Percentiles rank a stretch among this genome's conserved stretches.
phyloP scores from a whole-genome alignment of 2,888 invertebrate species.

The Tiliacea citrago region DNA sequence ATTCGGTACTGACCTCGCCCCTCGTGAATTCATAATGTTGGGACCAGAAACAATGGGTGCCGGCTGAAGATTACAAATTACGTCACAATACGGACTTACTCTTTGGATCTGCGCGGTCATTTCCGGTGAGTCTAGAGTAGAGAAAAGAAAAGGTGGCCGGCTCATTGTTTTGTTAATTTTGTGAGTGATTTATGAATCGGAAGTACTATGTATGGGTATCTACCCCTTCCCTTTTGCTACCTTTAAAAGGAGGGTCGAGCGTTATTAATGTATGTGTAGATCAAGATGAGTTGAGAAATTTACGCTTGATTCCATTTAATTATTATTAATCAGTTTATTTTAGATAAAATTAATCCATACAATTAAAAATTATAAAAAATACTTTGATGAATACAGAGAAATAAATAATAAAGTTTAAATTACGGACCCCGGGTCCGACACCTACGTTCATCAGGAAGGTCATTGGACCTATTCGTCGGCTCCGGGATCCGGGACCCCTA shows the following conservation, averaged over 20 bases:
- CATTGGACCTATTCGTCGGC: no score
- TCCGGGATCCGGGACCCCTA: no score
- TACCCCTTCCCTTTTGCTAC: neutral
- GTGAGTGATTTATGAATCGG: conserved; percentile 38
- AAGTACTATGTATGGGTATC: neutral
- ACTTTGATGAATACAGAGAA: no score
- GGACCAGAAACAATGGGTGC: conserved; percentile 48
- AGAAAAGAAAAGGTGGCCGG: conserved; percentile 28
- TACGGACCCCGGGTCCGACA: no score
- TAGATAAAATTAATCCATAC: no score
- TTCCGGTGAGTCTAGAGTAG: conserved; percentile 22
- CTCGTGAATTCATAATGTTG: conserved; percentile 61
- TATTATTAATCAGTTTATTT: no score
- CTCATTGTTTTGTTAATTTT: conserved; percentile 42
- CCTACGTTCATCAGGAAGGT: no score
- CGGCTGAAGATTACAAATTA: conserved; percentile 54
- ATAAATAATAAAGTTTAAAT: no score
- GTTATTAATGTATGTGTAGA: conserved; percentile 5
- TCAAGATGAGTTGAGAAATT: conserved; percentile 22
- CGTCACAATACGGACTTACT: conserved; percentile 28
- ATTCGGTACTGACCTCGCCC: conserved; percentile 55
- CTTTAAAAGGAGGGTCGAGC: neutral
- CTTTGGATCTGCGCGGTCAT: conserved; percentile 30
- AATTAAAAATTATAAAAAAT: no score
- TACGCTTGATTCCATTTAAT: neutral